Conservation (phyloP, 2,888 invertebrate species). For the Augochlorella aurata region DNA sequence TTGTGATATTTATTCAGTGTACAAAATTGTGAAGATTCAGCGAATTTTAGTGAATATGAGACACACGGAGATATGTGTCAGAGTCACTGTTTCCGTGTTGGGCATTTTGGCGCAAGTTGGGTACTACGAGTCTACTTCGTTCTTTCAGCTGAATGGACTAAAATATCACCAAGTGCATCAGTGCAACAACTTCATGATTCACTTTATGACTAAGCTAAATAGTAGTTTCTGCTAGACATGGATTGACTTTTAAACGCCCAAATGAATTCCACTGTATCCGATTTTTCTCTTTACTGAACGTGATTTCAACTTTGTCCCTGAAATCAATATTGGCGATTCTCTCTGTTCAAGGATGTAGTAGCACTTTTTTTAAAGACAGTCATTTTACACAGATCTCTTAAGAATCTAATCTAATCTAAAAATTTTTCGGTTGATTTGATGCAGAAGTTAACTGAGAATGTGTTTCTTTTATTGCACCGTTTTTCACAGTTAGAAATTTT, state of each 20-base stretch:
- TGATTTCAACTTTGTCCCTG: neutral
- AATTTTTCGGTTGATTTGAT: no score
- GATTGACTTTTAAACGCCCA: neutral
- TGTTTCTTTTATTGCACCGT: no score
- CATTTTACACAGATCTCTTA: no score
- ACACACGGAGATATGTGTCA: neutral
- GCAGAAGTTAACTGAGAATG: no score
- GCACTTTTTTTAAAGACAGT: no score
- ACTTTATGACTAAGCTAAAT: neutral
- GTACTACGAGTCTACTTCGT: neutral
- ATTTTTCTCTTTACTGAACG: neutral
- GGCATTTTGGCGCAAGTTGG: neutral
- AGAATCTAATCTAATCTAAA: no score
- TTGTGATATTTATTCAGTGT: no score
- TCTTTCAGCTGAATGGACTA: neutral
- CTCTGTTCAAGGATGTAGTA: no score
- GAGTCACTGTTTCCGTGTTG: neutral
- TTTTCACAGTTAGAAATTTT: no score
- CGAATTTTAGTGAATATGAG: no score
- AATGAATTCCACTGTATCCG: neutral
- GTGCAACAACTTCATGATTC: neutral
- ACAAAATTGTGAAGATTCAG: neutral
- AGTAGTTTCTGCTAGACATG: neutral
- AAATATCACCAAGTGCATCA: neutral
- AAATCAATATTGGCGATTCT: no score